These are phyloP conservation scores for Branchipolynoe longqiensis DNA, from an alignment of 2,888 invertebrate species.

Conservation along the genomic window DNA sequence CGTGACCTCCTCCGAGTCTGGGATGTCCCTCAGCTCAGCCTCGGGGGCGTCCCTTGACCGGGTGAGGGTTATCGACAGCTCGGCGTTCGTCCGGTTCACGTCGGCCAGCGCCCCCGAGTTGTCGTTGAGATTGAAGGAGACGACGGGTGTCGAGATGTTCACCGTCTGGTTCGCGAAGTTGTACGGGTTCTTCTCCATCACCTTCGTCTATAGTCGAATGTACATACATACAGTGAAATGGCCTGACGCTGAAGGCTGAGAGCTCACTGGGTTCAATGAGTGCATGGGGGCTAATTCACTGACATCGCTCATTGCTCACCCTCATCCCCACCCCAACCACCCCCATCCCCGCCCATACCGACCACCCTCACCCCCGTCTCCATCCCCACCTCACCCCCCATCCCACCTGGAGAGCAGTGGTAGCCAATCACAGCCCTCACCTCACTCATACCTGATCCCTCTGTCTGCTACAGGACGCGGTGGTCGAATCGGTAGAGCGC, in stretches of 20 bases:
- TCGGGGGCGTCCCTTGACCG: not conserved
- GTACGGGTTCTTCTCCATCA: conserved; percentile 17
- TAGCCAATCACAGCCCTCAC: too few relatives aligned
- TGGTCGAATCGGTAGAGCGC: too few relatives aligned
- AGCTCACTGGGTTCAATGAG: too few relatives aligned
- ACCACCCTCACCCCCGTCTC: too few relatives aligned
- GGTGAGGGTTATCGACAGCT: not conserved
- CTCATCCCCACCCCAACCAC: too few relatives aligned
- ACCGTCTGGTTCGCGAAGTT: not conserved
- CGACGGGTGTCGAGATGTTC: conserved; percentile 13
- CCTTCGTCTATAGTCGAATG: conserved; percentile 2
- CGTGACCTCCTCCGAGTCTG: not conserved
- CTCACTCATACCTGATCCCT: too few relatives aligned
- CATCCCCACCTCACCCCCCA: too few relatives aligned
- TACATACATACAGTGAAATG: not conserved
- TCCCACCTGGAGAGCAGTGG: too few relatives aligned
- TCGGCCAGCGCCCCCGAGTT: not conserved
- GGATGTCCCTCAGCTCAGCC: not conserved
- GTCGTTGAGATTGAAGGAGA: conserved; percentile 14
- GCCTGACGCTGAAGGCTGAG: not conserved
- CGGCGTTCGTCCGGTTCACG: not conserved
- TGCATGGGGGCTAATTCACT: too few relatives aligned
- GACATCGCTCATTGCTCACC: too few relatives aligned
- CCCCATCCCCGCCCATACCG: too few relatives aligned
- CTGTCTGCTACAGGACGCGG: too few relatives aligned